Base-by-base conservation (phyloP, 2,888 invertebrate genomes). In the Tenodera sinensis region DNA sequence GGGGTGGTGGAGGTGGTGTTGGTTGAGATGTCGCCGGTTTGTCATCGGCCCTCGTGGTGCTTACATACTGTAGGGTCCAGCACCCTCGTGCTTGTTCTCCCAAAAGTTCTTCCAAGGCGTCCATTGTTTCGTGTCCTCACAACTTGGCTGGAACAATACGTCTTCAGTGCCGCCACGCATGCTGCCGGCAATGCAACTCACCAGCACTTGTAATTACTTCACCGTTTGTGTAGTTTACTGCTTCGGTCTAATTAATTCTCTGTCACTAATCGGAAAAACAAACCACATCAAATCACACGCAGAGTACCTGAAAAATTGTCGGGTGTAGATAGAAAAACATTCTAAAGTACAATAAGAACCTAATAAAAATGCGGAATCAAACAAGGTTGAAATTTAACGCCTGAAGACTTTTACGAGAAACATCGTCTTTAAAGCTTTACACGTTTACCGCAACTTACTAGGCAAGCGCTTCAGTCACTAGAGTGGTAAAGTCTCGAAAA, bases 71-170 rank as follows among this genome's bases (percentile, higher is more conserved):
- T 3, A 88, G 88, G 14, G 87, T 81, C 87, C 87, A 83, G 89
- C 89, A 88, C 88, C 91, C 93, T 92, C 91, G 92, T 92, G 88
- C 81, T 81, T 89, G 90, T 92, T 92, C 91, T 92, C 93, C 92
- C 85, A 93, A 93, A 91, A 94, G 92, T 91, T 93, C 94, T 91
- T 93, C 93, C 92, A 94, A 93, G 91, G 93, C 93, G 93, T 94
- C 94, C 94, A 94, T 94, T 28, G 85, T 42, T 71, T 71, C 54
- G 54, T 71, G 20, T 71, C 54, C 54, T 71, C 54, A 71, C 54
- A 71, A 71, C 20, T 71, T 71, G 54, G 54, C 54, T 71, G 54
- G 20, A 71, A 71, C 54, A 71, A 71, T 15, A 71, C 54, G 54
- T 71, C 54, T 71, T 25, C 54, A 20, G 54, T 71, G 54, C 54